Conservation (phyloP, 2,888 invertebrate genomes). For the Parascotia fuliginaria region DNA sequence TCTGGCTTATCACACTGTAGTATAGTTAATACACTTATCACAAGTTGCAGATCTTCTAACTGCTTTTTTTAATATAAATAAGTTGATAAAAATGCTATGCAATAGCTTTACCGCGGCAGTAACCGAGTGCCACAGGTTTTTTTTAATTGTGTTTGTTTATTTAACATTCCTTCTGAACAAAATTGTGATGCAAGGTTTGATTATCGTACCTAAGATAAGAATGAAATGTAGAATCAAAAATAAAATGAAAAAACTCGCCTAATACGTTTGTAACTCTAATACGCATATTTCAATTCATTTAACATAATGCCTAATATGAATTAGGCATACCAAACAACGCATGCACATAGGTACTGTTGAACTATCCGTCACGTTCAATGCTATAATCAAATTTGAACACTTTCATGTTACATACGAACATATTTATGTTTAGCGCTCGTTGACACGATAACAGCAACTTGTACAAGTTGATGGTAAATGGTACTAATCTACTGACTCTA, state of each 20-base stretch:
- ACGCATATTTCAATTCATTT: not conserved
- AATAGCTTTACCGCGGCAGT: too few relatives aligned
- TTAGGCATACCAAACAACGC: not conserved
- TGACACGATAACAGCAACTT: not conserved
- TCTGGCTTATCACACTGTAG: too few relatives aligned
- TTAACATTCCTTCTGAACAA: too few relatives aligned
- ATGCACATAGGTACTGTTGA: not conserved
- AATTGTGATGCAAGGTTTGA: too few relatives aligned
- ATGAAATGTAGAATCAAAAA: not conserved
- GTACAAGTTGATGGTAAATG: not conserved
- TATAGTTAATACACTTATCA: too few relatives aligned
- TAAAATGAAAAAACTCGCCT: not conserved
- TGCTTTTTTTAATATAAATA: too few relatives aligned
- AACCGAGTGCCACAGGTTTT: too few relatives aligned
- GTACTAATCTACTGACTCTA: too few relatives aligned
- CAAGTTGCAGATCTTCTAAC: too few relatives aligned
- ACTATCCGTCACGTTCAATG: not conserved
- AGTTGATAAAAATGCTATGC: too few relatives aligned
- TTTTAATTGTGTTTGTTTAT: too few relatives aligned
- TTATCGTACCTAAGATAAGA: too few relatives aligned
- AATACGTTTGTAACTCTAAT: not conserved
- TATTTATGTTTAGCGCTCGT: not conserved
- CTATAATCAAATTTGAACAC: not conserved
- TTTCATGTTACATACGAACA: not conserved
- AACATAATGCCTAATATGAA: not conserved